Base-by-base conservation (phyloP, 2,113 vertebrate genomes). In the Ammodytes dubius region DNA sequence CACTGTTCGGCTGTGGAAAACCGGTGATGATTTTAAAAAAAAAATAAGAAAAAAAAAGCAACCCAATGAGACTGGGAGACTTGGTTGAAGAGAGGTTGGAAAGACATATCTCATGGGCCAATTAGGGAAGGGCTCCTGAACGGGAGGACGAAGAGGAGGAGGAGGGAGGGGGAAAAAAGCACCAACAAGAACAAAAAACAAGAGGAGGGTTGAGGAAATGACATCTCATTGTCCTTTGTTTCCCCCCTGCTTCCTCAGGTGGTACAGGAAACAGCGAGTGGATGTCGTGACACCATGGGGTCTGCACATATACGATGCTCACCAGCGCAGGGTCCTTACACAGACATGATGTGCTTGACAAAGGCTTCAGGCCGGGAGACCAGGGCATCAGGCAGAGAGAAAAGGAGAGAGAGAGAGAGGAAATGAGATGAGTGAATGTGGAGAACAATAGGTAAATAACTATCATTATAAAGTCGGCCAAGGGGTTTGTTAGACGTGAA, bases 281-380 rank as follows among this genome's bases (percentile, higher is more conserved):
- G 94, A 96, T 95, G 94, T 94, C 94, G 80, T 79, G 94, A 95
- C 95, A 94, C 94, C 94, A 90, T 95, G 94, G 95, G 95, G 94
- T 97, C 95, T 95, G 96, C 93, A 92, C 92, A 88, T 92, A 93
- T 84, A 87, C 7, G 70, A 90, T 91, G 92, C 81, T 92, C 90
- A 85, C 89, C 87, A 83, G 79, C 54, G 57, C 88, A 83, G 84
- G 74, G 77, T 90, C 91, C 71, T 97, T 97, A 99, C 87, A 98
- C 87, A 81, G 98, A 99, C 96, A 99, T 95, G 96, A 99, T 99
- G 94, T 99, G 97, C 93, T 97, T 99, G 94, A 99, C 97, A 92
- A 99, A 99, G 69, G 97, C 98, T 99, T 95, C 88, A 74, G 74
- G 61, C 19, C 27, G 27, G 56, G 45, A 71, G 69, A 77, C 70